These are phyloP conservation scores for Odontophorus gujanensis DNA, from an alignment of 2,113 vertebrate genomes.

Conservation along the genomic window DNA sequence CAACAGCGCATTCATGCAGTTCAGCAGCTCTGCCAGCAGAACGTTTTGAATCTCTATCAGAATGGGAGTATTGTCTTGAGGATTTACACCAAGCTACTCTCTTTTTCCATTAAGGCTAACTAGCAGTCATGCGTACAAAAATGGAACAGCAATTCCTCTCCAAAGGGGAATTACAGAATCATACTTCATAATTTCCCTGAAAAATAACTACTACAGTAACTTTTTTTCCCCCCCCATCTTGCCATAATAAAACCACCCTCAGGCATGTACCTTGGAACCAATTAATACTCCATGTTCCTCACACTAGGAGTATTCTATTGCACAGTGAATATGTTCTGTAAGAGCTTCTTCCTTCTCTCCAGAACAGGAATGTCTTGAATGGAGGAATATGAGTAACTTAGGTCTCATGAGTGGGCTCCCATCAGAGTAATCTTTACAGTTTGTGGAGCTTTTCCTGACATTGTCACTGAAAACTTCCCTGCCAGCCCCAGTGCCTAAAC, in stretches of 20 bases:
- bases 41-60: not conserved
- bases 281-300: not conserved
- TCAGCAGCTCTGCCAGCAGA: not conserved
- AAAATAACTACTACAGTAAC: not conserved
- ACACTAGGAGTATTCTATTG: not conserved
- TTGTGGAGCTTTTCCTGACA: not conserved
- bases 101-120: not conserved
- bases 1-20: not conserved
- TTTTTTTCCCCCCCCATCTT: not conserved
- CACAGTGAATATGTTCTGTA: not conserved
- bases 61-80: not conserved
- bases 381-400: accelerated
- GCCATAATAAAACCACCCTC: conserved; percentile 36
- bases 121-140: not conserved
- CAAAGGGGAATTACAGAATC: not conserved
- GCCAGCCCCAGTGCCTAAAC: not conserved
- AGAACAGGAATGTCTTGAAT: not conserved
- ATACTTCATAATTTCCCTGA: not conserved
- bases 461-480: not conserved
- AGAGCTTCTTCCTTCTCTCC: not conserved
- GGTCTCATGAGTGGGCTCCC: not conserved
- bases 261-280: not conserved
- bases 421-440: accelerated
- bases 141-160: not conserved
- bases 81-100: not conserved